Evolutionary conservation across 2,888 invertebrate genomes (phyloP), one percentile per base, ranked within the genome.

Genomic region (Pammene aurita): DNA sequence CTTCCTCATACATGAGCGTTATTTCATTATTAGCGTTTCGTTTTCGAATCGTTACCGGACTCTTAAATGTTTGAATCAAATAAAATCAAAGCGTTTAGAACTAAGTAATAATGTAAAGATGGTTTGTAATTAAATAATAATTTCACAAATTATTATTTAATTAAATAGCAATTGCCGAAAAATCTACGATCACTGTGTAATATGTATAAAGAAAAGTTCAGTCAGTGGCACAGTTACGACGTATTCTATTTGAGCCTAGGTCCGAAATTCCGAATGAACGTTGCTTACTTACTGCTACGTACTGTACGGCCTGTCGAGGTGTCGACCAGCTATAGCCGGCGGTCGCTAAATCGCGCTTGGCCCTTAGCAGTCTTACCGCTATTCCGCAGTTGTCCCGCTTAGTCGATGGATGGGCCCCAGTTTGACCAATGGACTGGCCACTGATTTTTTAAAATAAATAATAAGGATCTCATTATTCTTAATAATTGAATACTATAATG

Each of bases 401-500:
- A 50, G 50, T 38, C 52, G 50, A 41, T 62, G 50, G 41, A 9
- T 50, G 48, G 16, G 18, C n/a, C 50, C 10, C 13, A 18, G 9
- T 38, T 50, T 38, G 26, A 61, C 35, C 41, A 44, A 57, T 64
- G 46, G 54, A 69, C 69, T 60, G 64, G 54, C 69, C 69, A 69
- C 60, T 65, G 64, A 64, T 58, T 69, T 55, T 41, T 65, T 26
- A 4, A 2, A 2, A 64, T 60, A 69, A 69, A 69, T 64, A 69
- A 69, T 65, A 69, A 69, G 65, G 69, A 69, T 69, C 69, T 69
- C 69, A 69, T 69, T 69, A 69, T 65, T 69, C 46, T 65, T 69
- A 69, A 69, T 65, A 64, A 65, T 69, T 65, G 65, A 69, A 69
- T 69, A 65, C 46, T 65, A 48, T 54, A 69, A 65, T 54, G 42